phyloP scores from a whole-genome alignment of 2,113 vertebrate species.

The Pelmatolapia mariae region DNA sequence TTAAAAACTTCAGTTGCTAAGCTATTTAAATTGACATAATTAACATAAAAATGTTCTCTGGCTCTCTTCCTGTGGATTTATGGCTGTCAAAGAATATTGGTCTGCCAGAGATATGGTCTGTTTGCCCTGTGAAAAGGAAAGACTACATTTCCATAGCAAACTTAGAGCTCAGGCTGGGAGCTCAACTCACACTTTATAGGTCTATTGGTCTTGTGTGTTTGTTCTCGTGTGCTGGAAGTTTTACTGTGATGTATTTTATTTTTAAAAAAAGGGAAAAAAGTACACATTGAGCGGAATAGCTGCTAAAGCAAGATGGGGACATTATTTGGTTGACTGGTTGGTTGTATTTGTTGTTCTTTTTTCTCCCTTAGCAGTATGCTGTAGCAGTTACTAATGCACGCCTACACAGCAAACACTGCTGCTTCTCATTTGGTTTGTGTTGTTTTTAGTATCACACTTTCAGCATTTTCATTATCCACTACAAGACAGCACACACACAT shows the following conservation, averaged over 20 bases:
- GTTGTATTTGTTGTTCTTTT: slow-evolving; percentile 1
- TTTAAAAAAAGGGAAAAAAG: rapidly evolving
- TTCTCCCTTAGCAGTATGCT: slow-evolving; percentile 11
- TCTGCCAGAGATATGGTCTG: not conserved
- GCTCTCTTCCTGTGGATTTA: slow-evolving; percentile 24
- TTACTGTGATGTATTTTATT: not conserved
- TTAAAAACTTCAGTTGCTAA: slow-evolving; percentile 59
- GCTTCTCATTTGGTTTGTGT: slow-evolving; percentile 18
- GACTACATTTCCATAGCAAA: not conserved
- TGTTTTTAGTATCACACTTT: slow-evolving; percentile 24
- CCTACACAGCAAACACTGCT: slow-evolving; percentile 27
- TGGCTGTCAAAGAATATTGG: slow-evolving; percentile 47
- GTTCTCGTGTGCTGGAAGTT: not conserved
- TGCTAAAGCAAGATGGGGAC: not conserved
- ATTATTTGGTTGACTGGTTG: not conserved
- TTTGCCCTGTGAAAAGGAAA: not conserved
- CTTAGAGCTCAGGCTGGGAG: not conserved
- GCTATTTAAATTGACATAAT: slow-evolving; percentile 70
- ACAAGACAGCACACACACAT: slow-evolving; percentile 17
- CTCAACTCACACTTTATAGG: not conserved
- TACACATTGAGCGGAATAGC: not conserved
- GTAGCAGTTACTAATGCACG: slow-evolving; percentile 35
- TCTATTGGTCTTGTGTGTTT: not conserved
- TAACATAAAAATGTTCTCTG: slow-evolving; percentile 57
- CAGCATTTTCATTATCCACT: slow-evolving; percentile 34